Conservation (phyloP, 2,113 vertebrate genomes). For the Microtus pennsylvanicus region DNA sequence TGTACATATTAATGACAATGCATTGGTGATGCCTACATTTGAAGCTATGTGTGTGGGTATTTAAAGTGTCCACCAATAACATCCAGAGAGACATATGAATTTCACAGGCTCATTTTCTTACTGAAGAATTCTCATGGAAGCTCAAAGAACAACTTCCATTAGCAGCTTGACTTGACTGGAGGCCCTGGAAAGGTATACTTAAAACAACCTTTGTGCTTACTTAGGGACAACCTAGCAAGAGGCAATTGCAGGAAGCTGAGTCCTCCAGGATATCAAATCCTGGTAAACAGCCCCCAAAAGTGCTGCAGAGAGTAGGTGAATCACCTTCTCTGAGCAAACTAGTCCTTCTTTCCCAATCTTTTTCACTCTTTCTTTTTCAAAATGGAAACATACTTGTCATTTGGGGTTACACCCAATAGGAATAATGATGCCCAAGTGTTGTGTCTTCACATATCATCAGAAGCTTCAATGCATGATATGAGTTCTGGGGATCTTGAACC, state of each 20-base stretch:
- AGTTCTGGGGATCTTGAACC: background rate
- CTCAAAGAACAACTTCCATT: background rate
- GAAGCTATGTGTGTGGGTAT: background rate
- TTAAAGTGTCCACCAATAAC: background rate
- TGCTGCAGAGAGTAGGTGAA: background rate
- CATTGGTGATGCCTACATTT: background rate
- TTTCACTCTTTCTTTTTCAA: constrained; percentile 6
- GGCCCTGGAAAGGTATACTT: constrained; percentile 13
- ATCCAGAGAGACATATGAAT: background rate
- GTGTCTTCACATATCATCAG: background rate
- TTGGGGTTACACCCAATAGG: constrained; percentile 10
- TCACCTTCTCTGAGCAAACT: constrained; percentile 42
- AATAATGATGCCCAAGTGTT: background rate
- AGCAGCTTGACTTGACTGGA: background rate
- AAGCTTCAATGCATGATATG: background rate
- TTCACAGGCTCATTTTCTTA: background rate
- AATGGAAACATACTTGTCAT: background rate
- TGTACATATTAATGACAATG: background rate
- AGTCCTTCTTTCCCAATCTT: background rate
- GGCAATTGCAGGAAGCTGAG: constrained; percentile 14
- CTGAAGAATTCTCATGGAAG: background rate
- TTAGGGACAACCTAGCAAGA: background rate
- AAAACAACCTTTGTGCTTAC: constrained; percentile 21
- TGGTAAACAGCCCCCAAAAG: constrained; percentile 49
- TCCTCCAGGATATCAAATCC: constrained; percentile 56